A percentile compares a stretch with the other conserved stretches of the same genome.
Conservation (phyloP, 2,113 vertebrate species). For the Pelecanus crispus region DNA sequence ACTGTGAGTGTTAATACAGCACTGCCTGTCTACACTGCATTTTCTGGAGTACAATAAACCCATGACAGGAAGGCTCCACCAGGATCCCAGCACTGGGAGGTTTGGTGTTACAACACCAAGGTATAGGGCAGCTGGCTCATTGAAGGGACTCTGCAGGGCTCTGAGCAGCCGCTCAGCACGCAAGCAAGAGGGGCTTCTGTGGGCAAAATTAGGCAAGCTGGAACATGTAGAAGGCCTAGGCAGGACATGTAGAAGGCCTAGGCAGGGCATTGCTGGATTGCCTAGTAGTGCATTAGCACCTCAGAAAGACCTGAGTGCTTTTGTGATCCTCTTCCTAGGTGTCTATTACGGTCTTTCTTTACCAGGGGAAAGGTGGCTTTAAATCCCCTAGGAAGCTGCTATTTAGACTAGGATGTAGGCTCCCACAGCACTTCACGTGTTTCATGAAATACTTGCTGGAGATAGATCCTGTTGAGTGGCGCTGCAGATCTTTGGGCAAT, state of each 20-base stretch:
- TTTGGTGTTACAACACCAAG: not conserved
- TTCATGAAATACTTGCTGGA: not conserved
- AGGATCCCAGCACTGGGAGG: not conserved
- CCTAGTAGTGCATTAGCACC: not conserved
- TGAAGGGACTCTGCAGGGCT: not conserved
- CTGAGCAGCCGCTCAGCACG: not conserved
- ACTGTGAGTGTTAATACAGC: not conserved
- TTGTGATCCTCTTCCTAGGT: not conserved
- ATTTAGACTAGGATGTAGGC: not conserved
- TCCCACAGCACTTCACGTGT: not conserved
- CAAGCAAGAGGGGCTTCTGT: not conserved
- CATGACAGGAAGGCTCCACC: not conserved
- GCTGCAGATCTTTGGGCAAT: not conserved
- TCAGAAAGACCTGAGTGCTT: not conserved
- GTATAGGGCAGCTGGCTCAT: not conserved
- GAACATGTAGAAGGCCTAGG: not conserved
- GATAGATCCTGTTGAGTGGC: not conserved
- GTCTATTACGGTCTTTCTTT: not conserved
- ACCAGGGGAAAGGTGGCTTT: not conserved
- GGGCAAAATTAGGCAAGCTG: not conserved
- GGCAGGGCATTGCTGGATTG: not conserved
- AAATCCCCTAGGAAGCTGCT: not conserved
- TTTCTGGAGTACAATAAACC: not conserved
- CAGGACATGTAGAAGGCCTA: not conserved
- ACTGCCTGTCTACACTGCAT: not conserved